A percentile compares a stretch with the other conserved stretches of the same genome.
phyloP scores from a whole-genome alignment of 2,113 vertebrate genomes.

The Madoqua kirkii region DNA sequence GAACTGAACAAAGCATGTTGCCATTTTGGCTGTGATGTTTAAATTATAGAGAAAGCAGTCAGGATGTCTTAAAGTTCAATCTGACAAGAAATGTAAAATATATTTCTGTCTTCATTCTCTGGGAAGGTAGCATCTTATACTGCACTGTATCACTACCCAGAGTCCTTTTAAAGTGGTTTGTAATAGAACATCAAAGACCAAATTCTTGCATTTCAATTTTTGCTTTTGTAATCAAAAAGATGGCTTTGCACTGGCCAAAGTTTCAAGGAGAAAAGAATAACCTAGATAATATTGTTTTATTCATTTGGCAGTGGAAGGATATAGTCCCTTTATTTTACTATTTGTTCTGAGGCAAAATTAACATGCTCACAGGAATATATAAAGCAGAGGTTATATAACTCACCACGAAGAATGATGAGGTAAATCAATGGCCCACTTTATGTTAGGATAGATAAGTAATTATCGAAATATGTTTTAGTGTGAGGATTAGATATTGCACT shows the following conservation, averaged over 20 bases:
- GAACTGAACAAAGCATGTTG: slow-evolving; percentile 81
- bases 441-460: not conserved
- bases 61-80: slow-evolving; percentile 83
- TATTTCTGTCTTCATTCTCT: slow-evolving; percentile 72
- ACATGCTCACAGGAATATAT: not conserved
- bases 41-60: slow-evolving; percentile 76
- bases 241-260: not conserved
- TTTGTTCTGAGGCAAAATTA: not conserved
- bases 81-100: slow-evolving; percentile 82
- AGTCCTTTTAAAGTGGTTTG: slow-evolving; percentile 34
- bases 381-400: not conserved
- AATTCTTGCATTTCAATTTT: not conserved
- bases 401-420: not conserved
- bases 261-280: not conserved
- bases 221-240: not conserved
- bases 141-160: not conserved
- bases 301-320: not conserved
- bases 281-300: not conserved
- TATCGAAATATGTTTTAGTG: not conserved
- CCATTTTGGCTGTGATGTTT: slow-evolving; percentile 82
- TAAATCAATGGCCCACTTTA: not conserved
- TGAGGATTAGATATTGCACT: not conserved
- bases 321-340: not conserved
- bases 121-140: slow-evolving; percentile 71
- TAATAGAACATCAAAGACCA: not conserved